Evolutionary conservation across 2,797 vertebrate species (phyloP).

Genomic region (Peromyscus attwateri): DNA sequence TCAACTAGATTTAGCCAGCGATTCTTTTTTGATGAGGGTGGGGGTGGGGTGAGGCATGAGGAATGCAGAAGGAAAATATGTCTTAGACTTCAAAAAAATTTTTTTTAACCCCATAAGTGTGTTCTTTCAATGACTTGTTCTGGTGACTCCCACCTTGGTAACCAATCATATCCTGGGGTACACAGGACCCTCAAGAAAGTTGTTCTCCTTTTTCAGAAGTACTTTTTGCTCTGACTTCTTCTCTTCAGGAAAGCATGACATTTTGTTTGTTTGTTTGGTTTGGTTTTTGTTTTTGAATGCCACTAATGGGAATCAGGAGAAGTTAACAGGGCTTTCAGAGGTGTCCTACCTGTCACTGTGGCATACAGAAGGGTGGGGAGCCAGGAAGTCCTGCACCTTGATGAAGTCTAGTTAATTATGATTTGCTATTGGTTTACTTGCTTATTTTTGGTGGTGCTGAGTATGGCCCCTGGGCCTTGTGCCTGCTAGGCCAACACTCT

Average conservation of each 20-base stretch:
- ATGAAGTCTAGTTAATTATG: background rate
- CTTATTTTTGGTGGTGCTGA: background rate
- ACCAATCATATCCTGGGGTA: background rate
- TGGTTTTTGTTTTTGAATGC: background rate
- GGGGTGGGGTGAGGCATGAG: background rate
- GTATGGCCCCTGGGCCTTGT: background rate
- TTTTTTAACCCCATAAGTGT: background rate
- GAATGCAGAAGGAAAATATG: slow-evolving; percentile 58
- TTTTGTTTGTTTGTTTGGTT: background rate
- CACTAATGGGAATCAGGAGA: background rate
- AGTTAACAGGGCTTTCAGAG: background rate
- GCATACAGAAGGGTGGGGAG: background rate
- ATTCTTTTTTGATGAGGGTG: slow-evolving; percentile 49
- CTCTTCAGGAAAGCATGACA: background rate
- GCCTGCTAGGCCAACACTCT: background rate
- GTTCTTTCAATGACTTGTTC: slow-evolving; percentile 27
- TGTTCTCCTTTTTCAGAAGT: slow-evolving; percentile 22
- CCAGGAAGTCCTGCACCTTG: background rate
- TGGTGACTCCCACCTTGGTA: background rate
- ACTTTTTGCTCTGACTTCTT: background rate
- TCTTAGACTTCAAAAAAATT: background rate
- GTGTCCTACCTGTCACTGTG: background rate
- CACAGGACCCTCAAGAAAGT: background rate
- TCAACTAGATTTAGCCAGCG: slow-evolving; percentile 71
- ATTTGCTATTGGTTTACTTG: background rate